A percentile compares a stretch with the other conserved stretches of the same genome.
Evolutionary conservation across 2,113 vertebrate genomes (phyloP).

Genomic region (Galeopterus variegatus): DNA sequence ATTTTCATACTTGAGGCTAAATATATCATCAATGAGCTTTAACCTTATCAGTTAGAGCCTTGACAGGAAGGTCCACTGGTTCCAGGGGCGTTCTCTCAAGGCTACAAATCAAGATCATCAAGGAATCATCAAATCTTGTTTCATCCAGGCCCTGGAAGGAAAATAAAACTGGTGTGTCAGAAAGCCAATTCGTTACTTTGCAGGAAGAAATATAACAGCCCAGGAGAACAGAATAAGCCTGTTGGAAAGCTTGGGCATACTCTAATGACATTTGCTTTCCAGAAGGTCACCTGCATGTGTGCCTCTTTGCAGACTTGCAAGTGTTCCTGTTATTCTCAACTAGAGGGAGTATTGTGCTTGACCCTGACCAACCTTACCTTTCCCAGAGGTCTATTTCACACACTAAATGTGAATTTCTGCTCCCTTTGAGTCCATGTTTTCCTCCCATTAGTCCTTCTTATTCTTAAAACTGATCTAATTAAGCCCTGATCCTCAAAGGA

Average conservation of each 20-base stretch:
- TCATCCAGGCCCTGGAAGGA: not conserved
- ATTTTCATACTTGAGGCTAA: slow-evolving; percentile 66
- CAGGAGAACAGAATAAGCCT: not conserved
- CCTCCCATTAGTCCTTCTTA: not conserved
- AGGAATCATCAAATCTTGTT: not conserved
- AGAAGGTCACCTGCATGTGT: not conserved
- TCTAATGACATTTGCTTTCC: not conserved
- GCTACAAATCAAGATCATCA: slow-evolving; percentile 23
- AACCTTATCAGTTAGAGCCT: slow-evolving; percentile 61
- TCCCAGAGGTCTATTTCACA: not conserved
- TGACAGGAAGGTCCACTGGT: not conserved
- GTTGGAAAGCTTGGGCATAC: not conserved
- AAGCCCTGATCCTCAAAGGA: not conserved
- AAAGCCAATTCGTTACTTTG: slow-evolving; percentile 20
- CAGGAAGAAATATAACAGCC: not conserved
- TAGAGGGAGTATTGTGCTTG: not conserved
- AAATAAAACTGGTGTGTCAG: not conserved
- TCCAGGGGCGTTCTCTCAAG: not conserved
- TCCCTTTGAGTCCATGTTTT: not conserved
- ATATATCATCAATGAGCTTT: slow-evolving; percentile 60
- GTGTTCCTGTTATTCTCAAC: not conserved
- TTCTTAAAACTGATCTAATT: slow-evolving; percentile 15
- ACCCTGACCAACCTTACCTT: not conserved
- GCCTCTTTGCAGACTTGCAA: not conserved
- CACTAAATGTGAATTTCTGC: not conserved